Conservation (phyloP, 2,888 invertebrate species). For the Nipponacmea schrenckii region DNA sequence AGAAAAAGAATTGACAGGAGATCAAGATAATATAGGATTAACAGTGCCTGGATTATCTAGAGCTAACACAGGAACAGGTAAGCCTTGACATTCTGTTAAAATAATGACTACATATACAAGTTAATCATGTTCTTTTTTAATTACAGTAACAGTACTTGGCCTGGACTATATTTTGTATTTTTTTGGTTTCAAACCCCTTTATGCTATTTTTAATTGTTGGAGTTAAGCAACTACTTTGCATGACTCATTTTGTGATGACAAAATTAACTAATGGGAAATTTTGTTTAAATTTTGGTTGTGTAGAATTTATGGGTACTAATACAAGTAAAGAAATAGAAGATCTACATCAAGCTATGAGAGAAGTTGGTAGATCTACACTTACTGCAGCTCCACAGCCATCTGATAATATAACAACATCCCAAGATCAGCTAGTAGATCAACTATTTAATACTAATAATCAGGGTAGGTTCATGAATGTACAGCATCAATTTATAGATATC, state of each 20-base stretch:
- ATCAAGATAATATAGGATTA: constrained; percentile 34
- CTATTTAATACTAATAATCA: not conserved
- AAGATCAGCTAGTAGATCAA: not conserved
- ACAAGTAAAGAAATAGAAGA: constrained; percentile 64
- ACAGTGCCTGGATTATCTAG: constrained; percentile 45
- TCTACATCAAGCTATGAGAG: constrained; percentile 55
- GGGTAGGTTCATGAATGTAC: not conserved
- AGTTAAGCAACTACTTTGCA: no score
- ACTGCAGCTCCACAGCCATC: constrained; percentile 20
- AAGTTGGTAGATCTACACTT: constrained; percentile 55
- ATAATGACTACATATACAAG: not conserved
- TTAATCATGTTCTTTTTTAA: no score
- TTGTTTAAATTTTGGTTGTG: no score
- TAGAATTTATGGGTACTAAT: constrained; percentile 58
- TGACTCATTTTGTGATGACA: no score
- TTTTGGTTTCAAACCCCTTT: no score
- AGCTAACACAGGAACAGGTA: constrained; percentile 42
- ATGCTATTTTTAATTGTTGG: no score
- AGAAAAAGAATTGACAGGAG: constrained; percentile 25
- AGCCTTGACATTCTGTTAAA: not conserved
- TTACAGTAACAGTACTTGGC: no score
- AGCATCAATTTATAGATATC: no score
- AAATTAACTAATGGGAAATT: no score
- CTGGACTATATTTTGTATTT: no score
- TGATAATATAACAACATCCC: not conserved